Percentiles rank a stretch among this genome's conserved stretches.
Conservation (phyloP, 2,888 invertebrate genomes). For the Mesorhabditis belari region DNA sequence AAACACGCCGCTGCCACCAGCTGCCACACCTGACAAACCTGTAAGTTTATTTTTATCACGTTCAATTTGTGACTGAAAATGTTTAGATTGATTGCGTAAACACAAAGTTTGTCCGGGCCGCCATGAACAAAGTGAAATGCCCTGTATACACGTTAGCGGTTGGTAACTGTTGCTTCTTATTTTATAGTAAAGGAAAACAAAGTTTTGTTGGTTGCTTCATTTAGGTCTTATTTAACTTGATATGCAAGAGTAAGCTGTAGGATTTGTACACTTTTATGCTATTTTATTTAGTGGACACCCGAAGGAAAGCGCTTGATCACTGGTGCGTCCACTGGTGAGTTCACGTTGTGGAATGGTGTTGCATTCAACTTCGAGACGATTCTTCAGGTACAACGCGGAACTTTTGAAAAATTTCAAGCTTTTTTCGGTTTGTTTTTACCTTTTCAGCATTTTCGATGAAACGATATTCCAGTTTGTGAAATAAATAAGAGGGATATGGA, state of each 20-base stretch:
- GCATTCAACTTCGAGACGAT: slow-evolving; percentile 99
- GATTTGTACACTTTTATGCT: background rate
- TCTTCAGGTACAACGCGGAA: slow-evolving; percentile 68
- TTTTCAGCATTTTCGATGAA: background rate
- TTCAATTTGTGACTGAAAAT: slow-evolving; percentile 71
- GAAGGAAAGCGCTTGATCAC: slow-evolving; percentile 94
- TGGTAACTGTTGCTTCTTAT: slow-evolving; percentile 42
- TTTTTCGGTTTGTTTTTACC: too few relatives aligned
- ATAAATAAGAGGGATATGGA: background rate
- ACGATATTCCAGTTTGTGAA: background rate
- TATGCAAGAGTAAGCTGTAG: background rate
- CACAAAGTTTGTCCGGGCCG: slow-evolving; percentile 88
- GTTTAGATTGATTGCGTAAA: slow-evolving; percentile 91
- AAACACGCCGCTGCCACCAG: slow-evolving; percentile 1
- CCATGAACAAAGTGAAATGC: slow-evolving; percentile 98
- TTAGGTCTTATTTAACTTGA: too few relatives aligned
- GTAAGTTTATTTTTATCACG: slow-evolving; percentile 56
- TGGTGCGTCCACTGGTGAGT: slow-evolving; percentile 97
- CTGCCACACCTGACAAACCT: background rate
- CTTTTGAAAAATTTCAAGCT: too few relatives aligned
- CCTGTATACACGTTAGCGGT: slow-evolving; percentile 92
- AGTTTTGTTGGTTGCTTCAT: too few relatives aligned
- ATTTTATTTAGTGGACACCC: slow-evolving; percentile 75
- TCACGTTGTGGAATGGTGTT: slow-evolving; percentile 97
- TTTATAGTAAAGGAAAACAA: background rate